Conservation (phyloP, 2,888 invertebrate genomes). For the Xylota sylvarum region DNA sequence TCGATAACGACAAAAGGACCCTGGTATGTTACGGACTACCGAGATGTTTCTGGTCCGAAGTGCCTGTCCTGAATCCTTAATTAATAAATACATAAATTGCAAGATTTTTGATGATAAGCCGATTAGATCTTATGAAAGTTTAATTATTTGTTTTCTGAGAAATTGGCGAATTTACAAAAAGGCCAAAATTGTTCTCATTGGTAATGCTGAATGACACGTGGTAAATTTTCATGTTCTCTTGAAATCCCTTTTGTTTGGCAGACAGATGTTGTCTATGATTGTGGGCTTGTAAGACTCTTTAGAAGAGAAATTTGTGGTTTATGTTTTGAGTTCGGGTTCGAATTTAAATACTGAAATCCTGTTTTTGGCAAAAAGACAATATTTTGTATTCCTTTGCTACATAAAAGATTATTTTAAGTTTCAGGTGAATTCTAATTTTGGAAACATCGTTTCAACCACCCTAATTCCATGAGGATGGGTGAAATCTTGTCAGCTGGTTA, state of each 20-base stretch:
- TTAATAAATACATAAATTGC: constrained; percentile 14
- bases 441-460: no score
- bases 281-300: neutral
- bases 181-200: neutral
- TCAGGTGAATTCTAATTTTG: neutral
- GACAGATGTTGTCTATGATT: constrained; percentile 1
- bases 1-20: neutral
- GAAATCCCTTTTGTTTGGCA: neutral
- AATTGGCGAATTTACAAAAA: neutral
- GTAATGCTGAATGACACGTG: constrained; percentile 3
- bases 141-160: constrained; percentile 9
- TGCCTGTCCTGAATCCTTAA: constrained; percentile 11
- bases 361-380: neutral
- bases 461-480: no score
- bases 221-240: constrained; percentile 9
- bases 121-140: constrained; percentile 19
- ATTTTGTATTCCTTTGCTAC: neutral
- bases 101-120: constrained; percentile 13
- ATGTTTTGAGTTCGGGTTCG: neutral
- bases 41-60: constrained; percentile 1
- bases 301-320: neutral
- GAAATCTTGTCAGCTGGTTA: no score
- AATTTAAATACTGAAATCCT: neutral
- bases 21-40: neutral
- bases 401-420: neutral